Evolutionary conservation across 2,888 invertebrate species (phyloP).

Genomic region (Sarcophaga rosellei): DNA sequence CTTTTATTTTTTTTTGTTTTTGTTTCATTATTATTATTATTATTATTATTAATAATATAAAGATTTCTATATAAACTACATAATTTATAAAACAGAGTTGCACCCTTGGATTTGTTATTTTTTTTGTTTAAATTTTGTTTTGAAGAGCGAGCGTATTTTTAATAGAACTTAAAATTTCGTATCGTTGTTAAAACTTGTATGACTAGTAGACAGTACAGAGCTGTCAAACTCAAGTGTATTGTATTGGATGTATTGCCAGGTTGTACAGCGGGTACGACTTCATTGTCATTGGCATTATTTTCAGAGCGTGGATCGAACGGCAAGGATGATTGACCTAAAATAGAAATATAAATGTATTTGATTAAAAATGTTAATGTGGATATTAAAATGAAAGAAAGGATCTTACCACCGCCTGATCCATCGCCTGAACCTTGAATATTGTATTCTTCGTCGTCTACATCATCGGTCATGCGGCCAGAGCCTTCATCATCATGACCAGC

Average conservation of each 20-base stretch:
- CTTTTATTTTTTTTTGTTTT: slow-evolving; percentile 11
- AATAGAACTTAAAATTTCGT: slow-evolving; percentile 65
- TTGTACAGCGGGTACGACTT: slow-evolving; percentile 67
- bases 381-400: neutral
- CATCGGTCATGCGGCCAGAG: slow-evolving; percentile 77
- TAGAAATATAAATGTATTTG: neutral
- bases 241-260: slow-evolving; percentile 56
- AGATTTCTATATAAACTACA: slow-evolving; percentile 61
- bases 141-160: slow-evolving; percentile 42
- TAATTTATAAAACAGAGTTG: slow-evolving; percentile 68
- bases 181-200: slow-evolving; percentile 62
- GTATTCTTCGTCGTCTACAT: slow-evolving; percentile 79
- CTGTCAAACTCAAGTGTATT: slow-evolving; percentile 56
- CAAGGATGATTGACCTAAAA: slow-evolving; percentile 72
- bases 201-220: slow-evolving; percentile 61
- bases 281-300: slow-evolving; percentile 69
- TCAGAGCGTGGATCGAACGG: slow-evolving; percentile 73
- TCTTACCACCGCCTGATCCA: slow-evolving; percentile 79
- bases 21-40: neutral
- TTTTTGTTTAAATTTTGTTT: slow-evolving; percentile 30
- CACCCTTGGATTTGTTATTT: slow-evolving; percentile 55
- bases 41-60: slow-evolving; percentile 8
- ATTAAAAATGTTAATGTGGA: neutral
- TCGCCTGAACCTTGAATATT: slow-evolving; percentile 79
- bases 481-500: slow-evolving; percentile 79